These are phyloP conservation scores for Chelonia mydas DNA, from an alignment of 2,797 vertebrate species.

Conservation along the genomic window DNA sequence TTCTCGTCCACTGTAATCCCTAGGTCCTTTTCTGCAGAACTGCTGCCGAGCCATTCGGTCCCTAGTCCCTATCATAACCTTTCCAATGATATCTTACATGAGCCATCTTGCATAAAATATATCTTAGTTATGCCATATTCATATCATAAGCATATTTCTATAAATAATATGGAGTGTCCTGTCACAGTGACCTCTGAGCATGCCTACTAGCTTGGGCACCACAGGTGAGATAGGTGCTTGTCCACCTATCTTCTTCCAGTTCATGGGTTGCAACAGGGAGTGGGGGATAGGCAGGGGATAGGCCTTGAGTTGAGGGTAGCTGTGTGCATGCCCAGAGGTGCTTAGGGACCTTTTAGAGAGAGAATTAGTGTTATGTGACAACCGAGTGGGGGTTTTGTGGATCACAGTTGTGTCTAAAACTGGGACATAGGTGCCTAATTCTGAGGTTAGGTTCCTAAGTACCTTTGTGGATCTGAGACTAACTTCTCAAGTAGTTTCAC, in stretches of 20 bases:
- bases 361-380: background rate
- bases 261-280: background rate
- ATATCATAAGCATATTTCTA: too few species aligned
- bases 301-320: background rate
- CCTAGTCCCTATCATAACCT: too few species aligned
- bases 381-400: background rate
- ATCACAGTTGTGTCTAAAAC: background rate
- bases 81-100: too few species aligned
- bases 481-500: slow-evolving; percentile 16
- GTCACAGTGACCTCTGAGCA: background rate
- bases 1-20: too few species aligned
- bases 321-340: background rate
- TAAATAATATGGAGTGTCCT: too few species aligned
- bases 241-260: background rate
- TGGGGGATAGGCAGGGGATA: background rate
- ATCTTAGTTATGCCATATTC: too few species aligned
- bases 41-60: too few species aligned
- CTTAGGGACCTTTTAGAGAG: background rate
- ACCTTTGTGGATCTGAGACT: background rate
- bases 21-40: too few species aligned
- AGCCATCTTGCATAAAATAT: too few species aligned
- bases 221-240: background rate
- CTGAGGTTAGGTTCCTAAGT: background rate
- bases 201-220: background rate
- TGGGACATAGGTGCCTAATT: background rate